Evolutionary conservation across 2,888 invertebrate genomes (phyloP), one percentile per base, ranked within the genome.

Genomic region (Liodrosophila aerea): DNA sequence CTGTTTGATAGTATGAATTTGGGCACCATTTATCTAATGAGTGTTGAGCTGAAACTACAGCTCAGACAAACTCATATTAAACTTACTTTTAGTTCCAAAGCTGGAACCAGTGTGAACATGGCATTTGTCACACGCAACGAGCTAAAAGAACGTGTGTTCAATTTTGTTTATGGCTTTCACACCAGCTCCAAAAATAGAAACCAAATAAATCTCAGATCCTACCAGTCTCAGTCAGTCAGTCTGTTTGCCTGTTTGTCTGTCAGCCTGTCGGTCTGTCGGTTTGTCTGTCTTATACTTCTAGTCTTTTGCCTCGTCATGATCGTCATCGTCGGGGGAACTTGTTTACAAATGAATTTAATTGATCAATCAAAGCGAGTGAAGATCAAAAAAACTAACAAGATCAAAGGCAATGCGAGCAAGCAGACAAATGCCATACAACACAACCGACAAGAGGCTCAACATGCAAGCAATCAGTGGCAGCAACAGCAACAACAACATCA

Each of bases 261-360:
- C n/a, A n/a, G n/a, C n/a, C n/a, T n/a, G n/a, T n/a, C n/a, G n/a
- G n/a, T n/a, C n/a, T n/a, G n/a, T n/a, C n/a, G n/a, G n/a, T n/a
- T n/a, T 5, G 22, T 22, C 22, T 5, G 22, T 22, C 22, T 22
- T 22, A 2, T 22, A 22, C 22, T 22, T 22, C 22, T 22, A 22
- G 22, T 5, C 22, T 22, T 58, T 30, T 51, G 46, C 27, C 15
- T 45, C 34, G 51, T 33, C 65, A 69, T 67, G 52, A 13, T 40
- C 44, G 53, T 63, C 70, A 64, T 60, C 56, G 30, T 41, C 54
- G 36, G 44, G 51, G 59, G 63, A 78, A 75, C 83, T 78, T 88
- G 88, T 87, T 87, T 88, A 87, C 88, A 87, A 87, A 88, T 87
- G 85, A 88, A 86, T 87, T 88, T 88, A 87, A 87, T 88, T 87